phyloP scores from a whole-genome alignment of 2,113 vertebrate genomes.

The Rattus norvegicus region DNA sequence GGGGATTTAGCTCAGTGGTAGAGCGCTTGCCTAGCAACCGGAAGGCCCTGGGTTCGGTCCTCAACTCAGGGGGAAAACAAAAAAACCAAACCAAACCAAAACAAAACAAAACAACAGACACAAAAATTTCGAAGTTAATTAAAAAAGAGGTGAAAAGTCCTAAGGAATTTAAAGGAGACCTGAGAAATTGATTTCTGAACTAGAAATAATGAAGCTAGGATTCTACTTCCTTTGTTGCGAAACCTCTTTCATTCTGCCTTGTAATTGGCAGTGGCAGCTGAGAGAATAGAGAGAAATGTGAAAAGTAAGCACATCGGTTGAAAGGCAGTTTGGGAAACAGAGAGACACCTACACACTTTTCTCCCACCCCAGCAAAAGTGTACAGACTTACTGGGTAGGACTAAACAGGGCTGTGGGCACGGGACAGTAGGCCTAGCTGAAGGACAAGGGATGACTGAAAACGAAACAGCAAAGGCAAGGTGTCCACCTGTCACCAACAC shows the following conservation, averaged over 20 bases:
- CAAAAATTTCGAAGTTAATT: not conserved
- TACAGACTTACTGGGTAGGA: not conserved
- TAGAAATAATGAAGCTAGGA: not conserved
- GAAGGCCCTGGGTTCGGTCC: too few relatives aligned
- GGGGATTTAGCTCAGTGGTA: too few relatives aligned
- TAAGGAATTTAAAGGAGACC: not conserved
- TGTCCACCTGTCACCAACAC: not conserved
- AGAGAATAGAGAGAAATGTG: not conserved
- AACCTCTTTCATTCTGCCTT: not conserved
- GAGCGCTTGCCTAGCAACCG: too few relatives aligned
- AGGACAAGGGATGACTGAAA: not conserved
- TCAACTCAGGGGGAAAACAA: too few relatives aligned
- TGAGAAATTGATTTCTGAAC: slow-evolving; percentile 25
- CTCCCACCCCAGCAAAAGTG: not conserved
- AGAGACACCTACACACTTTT: not conserved
- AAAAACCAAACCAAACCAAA: too few relatives aligned
- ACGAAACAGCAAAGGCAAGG: not conserved
- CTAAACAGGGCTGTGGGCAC: not conserved
- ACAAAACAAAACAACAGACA: not conserved
- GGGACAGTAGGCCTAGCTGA: not conserved
- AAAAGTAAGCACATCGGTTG: not conserved
- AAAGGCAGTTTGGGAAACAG: not conserved
- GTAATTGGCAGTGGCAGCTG: not conserved
- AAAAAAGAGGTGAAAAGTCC: not conserved
- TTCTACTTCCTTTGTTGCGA: not conserved